Base-by-base conservation (phyloP, 2,797 vertebrate genomes). In the Mormyrus proboscirostris region DNA sequence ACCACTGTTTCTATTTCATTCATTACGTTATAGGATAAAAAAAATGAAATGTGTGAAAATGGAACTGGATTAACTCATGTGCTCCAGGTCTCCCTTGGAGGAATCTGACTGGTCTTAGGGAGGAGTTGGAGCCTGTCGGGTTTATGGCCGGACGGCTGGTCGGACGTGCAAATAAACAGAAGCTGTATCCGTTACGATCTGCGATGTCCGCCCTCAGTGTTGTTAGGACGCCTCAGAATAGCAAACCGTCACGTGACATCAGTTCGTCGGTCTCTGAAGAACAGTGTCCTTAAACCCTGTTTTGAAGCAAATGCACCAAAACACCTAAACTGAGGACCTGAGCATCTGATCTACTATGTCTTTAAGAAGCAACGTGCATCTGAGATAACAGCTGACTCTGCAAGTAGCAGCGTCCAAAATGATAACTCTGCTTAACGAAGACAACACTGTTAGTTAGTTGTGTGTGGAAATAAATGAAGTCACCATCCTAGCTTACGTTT, bases 41-140 rank as follows among this genome's bases (percentile, higher is more conserved):
- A 86, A 79, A 86, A 57, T 85, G 88, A 55, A 88, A 87, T 89
- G 87, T 90, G 91, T 92, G 92, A 91, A 91, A 91, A 91, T 91
- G 90, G 90, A 91, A 91, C 90, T 91, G 86, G 87, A 65, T 90
- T 7, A 59, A 14, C 49, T 49, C n/a, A 25, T 57, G 79, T 65
- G 51, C 53, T 57, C 25, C 84, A 49, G 44, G 38, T 19, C 44
- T 51, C 44, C 16, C 76, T 7, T 22, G 47, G 83, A 29, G 65
- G 65, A 50, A 57, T 19, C 49, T 76, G 49, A 29, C 41, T 41
- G 10, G 49, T 50, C 83, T 85, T 47, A 14, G n/a, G 44, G 44
- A 16, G 47, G 47, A 83, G 79, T 29, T n/a, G 19, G 76, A 44
- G 76, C 76, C 76, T 47, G 76, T 22, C 14, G 41, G 41, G 76